These are phyloP conservation scores for Neodiprion pinetum DNA, from an alignment of 1,140 invertebrate genomes.

Conservation along the genomic window DNA sequence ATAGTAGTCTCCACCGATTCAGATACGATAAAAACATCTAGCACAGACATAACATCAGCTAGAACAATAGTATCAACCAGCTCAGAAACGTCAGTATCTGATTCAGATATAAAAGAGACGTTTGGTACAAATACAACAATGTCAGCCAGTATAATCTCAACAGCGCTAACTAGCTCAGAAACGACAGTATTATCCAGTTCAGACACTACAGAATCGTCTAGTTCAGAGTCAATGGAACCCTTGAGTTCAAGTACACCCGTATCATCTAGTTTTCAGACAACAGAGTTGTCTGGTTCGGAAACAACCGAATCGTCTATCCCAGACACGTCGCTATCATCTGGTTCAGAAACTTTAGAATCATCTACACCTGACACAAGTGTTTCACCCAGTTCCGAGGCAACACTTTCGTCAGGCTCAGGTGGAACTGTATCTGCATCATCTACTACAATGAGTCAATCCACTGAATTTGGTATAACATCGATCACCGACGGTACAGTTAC, in stretches of 20 bases:
- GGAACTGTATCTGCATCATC: constrained; percentile 21
- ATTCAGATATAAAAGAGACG: constrained; percentile 14
- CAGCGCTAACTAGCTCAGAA: constrained; percentile 6
- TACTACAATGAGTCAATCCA: constrained; percentile 31
- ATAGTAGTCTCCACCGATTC: constrained; percentile 21
- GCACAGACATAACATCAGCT: constrained; percentile 11
- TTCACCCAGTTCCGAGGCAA: neutral
- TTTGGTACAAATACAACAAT: constrained; percentile 19
- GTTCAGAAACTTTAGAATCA: constrained; percentile 40
- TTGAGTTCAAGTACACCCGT: constrained; percentile 17
- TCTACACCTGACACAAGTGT: constrained; percentile 25
- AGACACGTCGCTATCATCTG: constrained; percentile 24
- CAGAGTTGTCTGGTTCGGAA: constrained; percentile 5
- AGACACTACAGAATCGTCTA: constrained; percentile 2
- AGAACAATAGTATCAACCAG: neutral
- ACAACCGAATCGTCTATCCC: constrained; percentile 33
- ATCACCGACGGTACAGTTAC: constrained; percentile 19
- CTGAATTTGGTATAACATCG: constrained; percentile 24
- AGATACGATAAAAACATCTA: constrained; percentile 23
- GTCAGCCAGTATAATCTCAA: constrained; percentile 22
- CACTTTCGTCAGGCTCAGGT: constrained; percentile 15
- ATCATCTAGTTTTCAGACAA: constrained; percentile 4
- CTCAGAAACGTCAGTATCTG: constrained; percentile 23
- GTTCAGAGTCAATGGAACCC: constrained; percentile 26
- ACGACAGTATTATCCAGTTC: too few species aligned